Evolutionary conservation across 1,140 invertebrate genomes (phyloP).

Genomic region (Hyposmocoma kahamanoa): DNA sequence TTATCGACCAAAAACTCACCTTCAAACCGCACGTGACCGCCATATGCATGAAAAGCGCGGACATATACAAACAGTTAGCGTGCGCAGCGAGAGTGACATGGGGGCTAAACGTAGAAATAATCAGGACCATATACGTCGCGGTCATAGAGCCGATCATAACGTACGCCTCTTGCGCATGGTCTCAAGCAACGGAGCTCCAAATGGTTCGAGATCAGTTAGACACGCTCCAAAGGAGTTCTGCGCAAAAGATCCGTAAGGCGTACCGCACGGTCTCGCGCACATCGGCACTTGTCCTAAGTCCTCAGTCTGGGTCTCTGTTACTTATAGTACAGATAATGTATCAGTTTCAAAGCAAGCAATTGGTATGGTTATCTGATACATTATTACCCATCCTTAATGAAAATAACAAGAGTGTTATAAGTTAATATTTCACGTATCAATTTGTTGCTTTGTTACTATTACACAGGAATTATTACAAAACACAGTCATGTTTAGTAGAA

Average conservation of each 20-base stretch:
- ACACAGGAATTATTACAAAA: too few species aligned
- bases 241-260: slow-evolving; percentile 15
- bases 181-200: slow-evolving; percentile 1
- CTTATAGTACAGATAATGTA: too few species aligned
- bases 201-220: slow-evolving; percentile 6
- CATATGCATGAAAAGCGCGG: slow-evolving; percentile 4
- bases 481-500: too few species aligned
- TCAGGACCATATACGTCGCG: slow-evolving; percentile 19
- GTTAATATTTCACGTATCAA: too few species aligned
- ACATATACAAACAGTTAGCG: slow-evolving; percentile 15
- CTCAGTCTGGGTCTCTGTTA: too few species aligned
- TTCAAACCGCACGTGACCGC: slow-evolving; percentile 14
- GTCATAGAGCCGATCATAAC: slow-evolving; percentile 19
- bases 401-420: too few species aligned
- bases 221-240: slow-evolving; percentile 15
- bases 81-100: slow-evolving; percentile 14
- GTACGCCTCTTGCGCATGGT: slow-evolving; percentile 19
- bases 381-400: too few species aligned
- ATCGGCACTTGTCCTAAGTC: too few species aligned
- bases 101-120: slow-evolving; percentile 18
- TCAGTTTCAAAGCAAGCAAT: too few species aligned
- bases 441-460: too few species aligned
- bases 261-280: slow-evolving; percentile 23
- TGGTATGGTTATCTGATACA: too few species aligned
- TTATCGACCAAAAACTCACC: slow-evolving; percentile 13